These are phyloP conservation scores for Pseudochirops corinnae DNA, from an alignment of 2,797 vertebrate genomes.

Conservation along the genomic window DNA sequence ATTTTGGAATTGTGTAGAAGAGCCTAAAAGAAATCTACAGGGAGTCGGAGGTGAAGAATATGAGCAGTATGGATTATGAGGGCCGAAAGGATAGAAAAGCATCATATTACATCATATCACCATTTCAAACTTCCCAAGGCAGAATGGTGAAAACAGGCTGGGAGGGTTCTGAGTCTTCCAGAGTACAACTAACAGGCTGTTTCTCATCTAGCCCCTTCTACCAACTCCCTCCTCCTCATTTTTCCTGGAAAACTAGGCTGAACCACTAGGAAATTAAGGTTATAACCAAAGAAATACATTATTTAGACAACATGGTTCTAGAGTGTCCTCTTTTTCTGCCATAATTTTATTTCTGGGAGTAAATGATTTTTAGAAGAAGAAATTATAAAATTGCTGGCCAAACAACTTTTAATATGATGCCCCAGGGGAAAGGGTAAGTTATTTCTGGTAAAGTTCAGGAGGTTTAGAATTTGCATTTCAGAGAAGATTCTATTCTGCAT, in stretches of 20 bases:
- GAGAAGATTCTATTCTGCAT: neutral
- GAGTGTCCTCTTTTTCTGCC: neutral
- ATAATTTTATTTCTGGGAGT: rapidly evolving
- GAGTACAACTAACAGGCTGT: neutral
- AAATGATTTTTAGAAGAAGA: neutral
- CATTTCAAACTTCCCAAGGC: neutral
- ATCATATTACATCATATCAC: neutral
- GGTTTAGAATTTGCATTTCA: neutral
- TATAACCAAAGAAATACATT: neutral
- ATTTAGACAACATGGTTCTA: rapidly evolving
- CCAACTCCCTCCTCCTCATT: neutral
- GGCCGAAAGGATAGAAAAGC: neutral
- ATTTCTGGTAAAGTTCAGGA: neutral
- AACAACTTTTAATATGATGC: rapidly evolving
- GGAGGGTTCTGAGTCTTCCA: neutral
- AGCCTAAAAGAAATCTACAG: neutral
- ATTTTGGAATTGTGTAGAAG: neutral
- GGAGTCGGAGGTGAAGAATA: neutral
- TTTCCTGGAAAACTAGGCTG: neutral
- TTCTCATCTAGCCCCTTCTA: neutral
- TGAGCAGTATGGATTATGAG: neutral
- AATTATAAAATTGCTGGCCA: neutral
- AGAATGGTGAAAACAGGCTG: neutral
- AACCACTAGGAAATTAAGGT: neutral
- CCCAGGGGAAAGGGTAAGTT: neutral